These are phyloP conservation scores for Microcebus lehilahytsara DNA, from an alignment of 2,113 vertebrate genomes.

Conservation along the genomic window DNA sequence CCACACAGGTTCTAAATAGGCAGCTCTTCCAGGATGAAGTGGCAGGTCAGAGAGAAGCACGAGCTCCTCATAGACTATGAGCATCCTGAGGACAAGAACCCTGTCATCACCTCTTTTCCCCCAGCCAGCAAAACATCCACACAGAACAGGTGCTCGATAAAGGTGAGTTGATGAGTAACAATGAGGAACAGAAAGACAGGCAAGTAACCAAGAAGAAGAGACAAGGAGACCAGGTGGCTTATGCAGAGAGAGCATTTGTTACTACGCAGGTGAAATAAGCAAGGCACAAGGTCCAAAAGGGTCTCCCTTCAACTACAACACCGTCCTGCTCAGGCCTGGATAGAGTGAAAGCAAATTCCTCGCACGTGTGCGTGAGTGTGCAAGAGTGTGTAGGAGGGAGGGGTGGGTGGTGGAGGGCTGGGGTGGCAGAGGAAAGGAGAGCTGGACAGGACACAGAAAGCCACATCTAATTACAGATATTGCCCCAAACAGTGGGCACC, in stretches of 20 bases:
- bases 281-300: not conserved
- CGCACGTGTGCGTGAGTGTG: no score
- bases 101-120: not conserved
- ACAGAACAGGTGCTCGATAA: not conserved
- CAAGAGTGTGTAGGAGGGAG: not conserved
- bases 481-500: not conserved
- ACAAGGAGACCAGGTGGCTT: not conserved
- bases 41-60: not conserved
- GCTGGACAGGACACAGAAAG: not conserved
- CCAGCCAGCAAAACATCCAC: not conserved
- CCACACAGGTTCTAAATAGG: not conserved
- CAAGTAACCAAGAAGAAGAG: not conserved
- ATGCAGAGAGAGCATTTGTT: not conserved
- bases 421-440: not conserved
- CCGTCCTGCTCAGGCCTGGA: no score
- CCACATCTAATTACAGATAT: not conserved
- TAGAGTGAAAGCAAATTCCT: not conserved
- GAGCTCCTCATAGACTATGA: not conserved
- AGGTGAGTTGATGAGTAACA: not conserved
- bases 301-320: not conserved
- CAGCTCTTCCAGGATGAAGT: not conserved
- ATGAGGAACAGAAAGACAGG: not conserved
- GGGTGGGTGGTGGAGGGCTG: rapidly evolving
- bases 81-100: not conserved
- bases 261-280: not conserved